Percentiles rank a stretch among this genome's conserved stretches.
Evolutionary conservation across 1,140 invertebrate genomes (phyloP).

Genomic region (Drosophila melanogaster): DNA sequence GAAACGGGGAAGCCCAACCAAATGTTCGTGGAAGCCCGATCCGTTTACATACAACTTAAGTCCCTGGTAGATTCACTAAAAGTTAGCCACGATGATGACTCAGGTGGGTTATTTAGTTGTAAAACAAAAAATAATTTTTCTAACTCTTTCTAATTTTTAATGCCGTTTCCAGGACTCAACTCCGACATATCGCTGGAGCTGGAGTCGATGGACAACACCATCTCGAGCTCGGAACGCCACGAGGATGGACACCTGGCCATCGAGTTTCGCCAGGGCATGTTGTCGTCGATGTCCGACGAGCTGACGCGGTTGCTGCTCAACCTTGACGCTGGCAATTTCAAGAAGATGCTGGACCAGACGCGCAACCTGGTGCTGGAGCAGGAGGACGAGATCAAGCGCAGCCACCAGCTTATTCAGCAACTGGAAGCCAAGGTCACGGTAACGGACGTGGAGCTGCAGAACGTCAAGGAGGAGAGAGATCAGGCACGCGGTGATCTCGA

Average conservation of each 20-base stretch:
- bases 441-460: constrained; percentile 92
- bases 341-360: constrained; percentile 92
- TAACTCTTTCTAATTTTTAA: background rate
- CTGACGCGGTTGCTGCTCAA: constrained; percentile 89
- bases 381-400: constrained; percentile 91
- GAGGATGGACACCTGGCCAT: constrained; percentile 76
- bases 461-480: constrained; percentile 92
- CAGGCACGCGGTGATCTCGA: constrained; percentile 90
- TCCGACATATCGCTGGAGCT: constrained; percentile 86
- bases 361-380: constrained; percentile 90
- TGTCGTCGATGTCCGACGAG: constrained; percentile 88
- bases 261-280: constrained; percentile 86
- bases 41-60: constrained; percentile 89
- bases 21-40: constrained; percentile 87
- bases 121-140: background rate
- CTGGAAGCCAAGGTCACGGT: constrained; percentile 92
- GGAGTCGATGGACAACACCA: constrained; percentile 85
- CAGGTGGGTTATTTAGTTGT: constrained; percentile 68
- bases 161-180: constrained; percentile 85
- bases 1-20: constrained; percentile 79
- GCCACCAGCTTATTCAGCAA: constrained; percentile 91
- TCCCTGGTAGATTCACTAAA: constrained; percentile 89
- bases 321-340: constrained; percentile 90
- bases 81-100: constrained; percentile 89
- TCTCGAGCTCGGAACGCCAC: constrained; percentile 81